A percentile compares a stretch with the other conserved stretches of the same genome.
Evolutionary conservation across 2,113 vertebrate genomes (phyloP).

Genomic region (Gallinago jamesoni): DNA sequence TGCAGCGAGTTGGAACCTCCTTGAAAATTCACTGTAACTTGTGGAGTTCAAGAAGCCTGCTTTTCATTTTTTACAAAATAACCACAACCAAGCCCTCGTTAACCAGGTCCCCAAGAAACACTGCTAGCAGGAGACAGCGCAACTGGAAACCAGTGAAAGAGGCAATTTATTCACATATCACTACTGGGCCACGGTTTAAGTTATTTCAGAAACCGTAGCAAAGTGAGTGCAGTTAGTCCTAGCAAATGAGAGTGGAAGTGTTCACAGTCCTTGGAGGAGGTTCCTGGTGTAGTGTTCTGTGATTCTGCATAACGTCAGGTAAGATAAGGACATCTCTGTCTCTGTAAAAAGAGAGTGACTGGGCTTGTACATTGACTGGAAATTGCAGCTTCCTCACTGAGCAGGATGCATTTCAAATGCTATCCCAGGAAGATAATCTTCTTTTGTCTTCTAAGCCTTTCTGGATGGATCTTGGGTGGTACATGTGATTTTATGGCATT

Average conservation of each 20-base stretch:
- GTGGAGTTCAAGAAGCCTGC: neutral
- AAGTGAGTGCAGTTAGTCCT: neutral
- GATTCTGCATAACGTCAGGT: neutral
- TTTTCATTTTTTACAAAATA: neutral
- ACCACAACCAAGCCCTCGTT: neutral
- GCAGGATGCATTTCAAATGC: neutral
- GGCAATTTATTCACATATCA: neutral
- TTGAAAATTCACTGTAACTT: neutral
- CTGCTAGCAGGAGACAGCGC: neutral
- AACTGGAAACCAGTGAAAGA: neutral
- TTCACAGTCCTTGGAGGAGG: neutral
- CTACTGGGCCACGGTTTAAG: neutral
- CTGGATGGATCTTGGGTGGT: neutral
- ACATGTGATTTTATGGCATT: neutral
- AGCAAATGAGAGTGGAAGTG: neutral
- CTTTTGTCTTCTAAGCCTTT: neutral
- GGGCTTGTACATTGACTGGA: neutral
- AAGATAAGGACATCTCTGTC: neutral
- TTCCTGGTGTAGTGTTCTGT: neutral
- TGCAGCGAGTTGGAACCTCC: neutral
- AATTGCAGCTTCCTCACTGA: neutral
- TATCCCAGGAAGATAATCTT: neutral
- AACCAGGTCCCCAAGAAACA: neutral
- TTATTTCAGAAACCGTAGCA: neutral
- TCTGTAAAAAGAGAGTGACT: neutral